Base-by-base conservation (phyloP, 2,113 vertebrate species). In the Oplegnathus fasciatus region DNA sequence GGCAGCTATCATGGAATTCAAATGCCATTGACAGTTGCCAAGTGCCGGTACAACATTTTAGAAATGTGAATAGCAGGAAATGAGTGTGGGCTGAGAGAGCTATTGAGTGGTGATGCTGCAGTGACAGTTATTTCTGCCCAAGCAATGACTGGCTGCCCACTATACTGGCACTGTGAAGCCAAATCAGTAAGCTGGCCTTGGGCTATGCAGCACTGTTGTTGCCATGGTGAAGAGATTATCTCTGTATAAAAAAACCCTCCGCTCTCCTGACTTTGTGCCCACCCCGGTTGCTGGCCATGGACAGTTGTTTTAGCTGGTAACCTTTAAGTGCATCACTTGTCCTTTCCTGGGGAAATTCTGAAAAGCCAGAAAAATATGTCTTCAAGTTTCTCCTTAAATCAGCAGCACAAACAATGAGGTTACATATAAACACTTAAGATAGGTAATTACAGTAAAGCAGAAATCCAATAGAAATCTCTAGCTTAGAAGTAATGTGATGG, bases 151-250 rank as follows among this genome's bases (percentile, higher is more conserved):
- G 79, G 68, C 86, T 89, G 80, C 84, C 87, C 89, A 86, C 86
- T 84, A 65, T 34, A 57, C 78, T 83, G 81, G 82, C 85, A 89
- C 66, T 65, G 50, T 48, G 34, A 62, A 90, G 52, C 77, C 81
- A 82, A 83, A 92, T 88, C 89, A 83, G 69, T 86, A 46, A 86
- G 37, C 72, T 76, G 68, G 89, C 89, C 92, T 83, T 26, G 17
- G 83, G 89, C 87, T 81, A 73, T 70, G 54, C 71, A 75, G 89
- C 69, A 37, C 68, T 80, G 79, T 71, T 81, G 90, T 92, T 94
- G 78, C 91, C 91, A 92, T 92, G 91, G 91, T 91, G 90, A 92
- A 78, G 22, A 84, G 71, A 88, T 89, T 86, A 87, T 85, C 84
- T 89, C 72, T 75, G 64, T 71, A 75, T 46, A 75, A 68, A 86